These are phyloP conservation scores for Penaeus indicus DNA, from an alignment of 1,140 invertebrate genomes.

Conservation along the genomic window DNA sequence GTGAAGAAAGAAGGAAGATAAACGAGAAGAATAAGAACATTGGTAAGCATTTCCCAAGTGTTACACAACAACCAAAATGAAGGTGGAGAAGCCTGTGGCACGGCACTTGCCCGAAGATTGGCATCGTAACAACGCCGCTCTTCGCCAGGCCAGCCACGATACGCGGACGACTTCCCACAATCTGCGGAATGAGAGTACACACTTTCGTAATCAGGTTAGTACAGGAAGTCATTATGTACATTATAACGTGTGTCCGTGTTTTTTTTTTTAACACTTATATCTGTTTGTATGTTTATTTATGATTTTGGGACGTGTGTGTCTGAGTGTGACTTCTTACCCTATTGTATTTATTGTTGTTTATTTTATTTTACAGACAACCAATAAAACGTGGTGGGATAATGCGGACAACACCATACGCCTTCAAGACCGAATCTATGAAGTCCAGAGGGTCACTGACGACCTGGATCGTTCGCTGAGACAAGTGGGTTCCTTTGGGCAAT, in stretches of 20 bases:
- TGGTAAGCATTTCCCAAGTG: constrained; percentile 6
- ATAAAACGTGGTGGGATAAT: constrained; percentile 52
- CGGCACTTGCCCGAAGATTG: constrained; percentile 37
- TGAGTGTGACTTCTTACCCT: no score
- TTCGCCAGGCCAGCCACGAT: constrained; percentile 44
- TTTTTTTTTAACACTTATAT: no score
- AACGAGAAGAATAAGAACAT: not conserved
- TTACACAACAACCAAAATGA: constrained; percentile 17
- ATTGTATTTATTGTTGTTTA: no score
- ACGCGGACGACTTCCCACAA: constrained; percentile 47
- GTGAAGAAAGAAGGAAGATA: no score
- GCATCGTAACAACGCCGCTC: constrained; percentile 30
- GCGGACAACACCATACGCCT: constrained; percentile 45
- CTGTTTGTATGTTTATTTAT: no score
- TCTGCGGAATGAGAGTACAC: constrained; percentile 33
- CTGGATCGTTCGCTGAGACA: constrained; percentile 43
- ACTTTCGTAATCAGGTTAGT: constrained; percentile 39
- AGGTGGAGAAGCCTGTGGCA: constrained; percentile 46
- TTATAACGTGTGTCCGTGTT: not conserved
- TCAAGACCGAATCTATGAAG: constrained; percentile 51
- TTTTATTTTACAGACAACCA: constrained; percentile 1
- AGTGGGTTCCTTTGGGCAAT: not conserved
- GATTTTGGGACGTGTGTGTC: no score
- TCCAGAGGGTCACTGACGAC: constrained; percentile 49
- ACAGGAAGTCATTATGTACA: not conserved